phyloP scores from a whole-genome alignment of 2,888 invertebrate species.

The Allolobophora icterica region DNA sequence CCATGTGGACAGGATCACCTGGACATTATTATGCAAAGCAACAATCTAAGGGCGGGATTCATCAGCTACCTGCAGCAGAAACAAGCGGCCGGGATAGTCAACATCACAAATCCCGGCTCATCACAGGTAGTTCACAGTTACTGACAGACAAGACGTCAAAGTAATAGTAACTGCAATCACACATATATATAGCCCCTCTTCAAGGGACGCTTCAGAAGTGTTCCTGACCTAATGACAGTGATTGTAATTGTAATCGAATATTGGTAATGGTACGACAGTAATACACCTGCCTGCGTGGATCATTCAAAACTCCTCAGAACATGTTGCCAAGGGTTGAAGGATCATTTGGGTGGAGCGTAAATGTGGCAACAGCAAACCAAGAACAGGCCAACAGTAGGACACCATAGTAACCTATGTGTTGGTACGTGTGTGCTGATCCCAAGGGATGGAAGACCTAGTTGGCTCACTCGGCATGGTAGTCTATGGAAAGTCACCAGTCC shows the following conservation, averaged over 20 bases:
- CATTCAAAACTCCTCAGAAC: no score
- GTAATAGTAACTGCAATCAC: neutral
- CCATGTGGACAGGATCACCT: conserved; percentile 93
- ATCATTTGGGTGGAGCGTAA: neutral
- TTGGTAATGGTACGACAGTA: no score
- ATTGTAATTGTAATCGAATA: no score
- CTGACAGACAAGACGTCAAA: neutral
- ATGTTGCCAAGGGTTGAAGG: no score
- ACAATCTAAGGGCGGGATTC: conserved; percentile 86
- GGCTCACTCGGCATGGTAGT: no score
- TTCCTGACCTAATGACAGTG: neutral
- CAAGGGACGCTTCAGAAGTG: neutral
- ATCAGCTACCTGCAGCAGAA: conserved; percentile 95
- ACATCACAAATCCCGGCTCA: conserved; percentile 79
- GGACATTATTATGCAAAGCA: conserved; percentile 87
- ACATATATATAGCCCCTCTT: no score
- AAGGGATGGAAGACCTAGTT: no score
- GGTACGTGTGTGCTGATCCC: no score
- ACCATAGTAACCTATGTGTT: no score
- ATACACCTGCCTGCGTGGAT: no score
- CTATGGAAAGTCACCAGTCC: no score
- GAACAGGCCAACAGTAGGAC: neutral
- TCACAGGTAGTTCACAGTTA: conserved; percentile 55
- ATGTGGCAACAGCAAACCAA: neutral
- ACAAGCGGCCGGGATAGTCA: conserved; percentile 97